A percentile compares a stretch with the other conserved stretches of the same genome.
Conservation (phyloP, 2,113 vertebrate genomes). For the Nesospiza acunhae region DNA sequence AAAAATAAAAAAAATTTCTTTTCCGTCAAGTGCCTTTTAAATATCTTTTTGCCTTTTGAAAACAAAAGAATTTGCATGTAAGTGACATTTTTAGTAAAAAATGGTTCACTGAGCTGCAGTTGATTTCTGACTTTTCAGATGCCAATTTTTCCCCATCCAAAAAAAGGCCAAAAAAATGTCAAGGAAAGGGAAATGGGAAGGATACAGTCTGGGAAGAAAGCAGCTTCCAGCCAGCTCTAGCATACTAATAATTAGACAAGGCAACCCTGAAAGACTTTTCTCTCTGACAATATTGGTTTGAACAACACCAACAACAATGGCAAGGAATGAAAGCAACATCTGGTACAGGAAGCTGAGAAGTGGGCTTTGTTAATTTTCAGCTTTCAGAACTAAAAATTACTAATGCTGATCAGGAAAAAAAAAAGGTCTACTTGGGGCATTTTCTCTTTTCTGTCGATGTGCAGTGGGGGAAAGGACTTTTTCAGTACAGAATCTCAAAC, state of each 20-base stretch:
- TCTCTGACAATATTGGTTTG: background rate
- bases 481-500: background rate
- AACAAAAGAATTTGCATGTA: background rate
- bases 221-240: background rate
- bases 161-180: background rate
- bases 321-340: conserved; percentile 14
- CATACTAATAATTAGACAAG: background rate
- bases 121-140: conserved; percentile 4
- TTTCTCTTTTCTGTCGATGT: background rate
- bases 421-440: background rate
- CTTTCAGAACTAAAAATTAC: background rate
- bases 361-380: background rate
- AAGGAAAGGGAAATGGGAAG: background rate
- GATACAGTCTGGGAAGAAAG: background rate
- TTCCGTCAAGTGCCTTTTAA: background rate
- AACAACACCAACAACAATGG: background rate
- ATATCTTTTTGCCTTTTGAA: background rate
- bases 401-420: background rate
- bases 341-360: background rate
- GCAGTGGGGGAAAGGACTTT: background rate
- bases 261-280: background rate
- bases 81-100: background rate
- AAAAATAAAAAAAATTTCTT: background rate
- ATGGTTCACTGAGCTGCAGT: background rate
- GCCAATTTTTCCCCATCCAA: background rate